A percentile compares a stretch with the other conserved stretches of the same genome.
Evolutionary conservation across 2,888 invertebrate species (phyloP).

Genomic region (Platycheirus rosarum): DNA sequence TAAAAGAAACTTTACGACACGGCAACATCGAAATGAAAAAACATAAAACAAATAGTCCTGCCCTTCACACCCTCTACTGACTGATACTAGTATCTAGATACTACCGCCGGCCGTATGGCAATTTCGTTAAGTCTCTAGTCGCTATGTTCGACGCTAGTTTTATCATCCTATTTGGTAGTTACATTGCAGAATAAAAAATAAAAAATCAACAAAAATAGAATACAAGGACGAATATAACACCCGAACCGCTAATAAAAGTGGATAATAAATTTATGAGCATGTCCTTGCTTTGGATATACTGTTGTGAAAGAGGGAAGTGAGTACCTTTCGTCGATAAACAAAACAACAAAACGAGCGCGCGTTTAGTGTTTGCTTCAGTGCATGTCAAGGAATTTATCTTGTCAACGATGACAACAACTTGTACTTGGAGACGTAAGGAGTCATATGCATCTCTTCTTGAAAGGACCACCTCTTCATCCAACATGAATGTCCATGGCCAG

Average conservation of each 20-base stretch:
- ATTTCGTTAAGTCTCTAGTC: constrained; percentile 54
- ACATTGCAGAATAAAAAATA: constrained; percentile 35
- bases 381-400: constrained; percentile 64
- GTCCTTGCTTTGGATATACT: constrained; percentile 43
- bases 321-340: constrained; percentile 27
- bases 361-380: constrained; percentile 51
- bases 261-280: constrained; percentile 68
- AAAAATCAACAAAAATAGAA: constrained; percentile 27
- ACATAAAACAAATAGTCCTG: constrained; percentile 59
- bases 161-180: constrained; percentile 64
- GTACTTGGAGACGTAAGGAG: constrained; percentile 12
- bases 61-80: neutral
- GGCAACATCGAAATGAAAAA: constrained; percentile 55
- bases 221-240: constrained; percentile 6
- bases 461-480: constrained; percentile 1
- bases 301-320: neutral
- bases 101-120: constrained; percentile 47
- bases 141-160: constrained; percentile 49
- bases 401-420: constrained; percentile 49
- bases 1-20: constrained; percentile 38
- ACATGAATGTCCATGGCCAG: constrained; percentile 9
- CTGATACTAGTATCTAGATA: neutral
- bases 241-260: constrained; percentile 66
- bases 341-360: constrained; percentile 19
- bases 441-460: constrained; percentile 35